phyloP scores from a whole-genome alignment of 1,140 invertebrate genomes.

The Drosophila saltans region DNA sequence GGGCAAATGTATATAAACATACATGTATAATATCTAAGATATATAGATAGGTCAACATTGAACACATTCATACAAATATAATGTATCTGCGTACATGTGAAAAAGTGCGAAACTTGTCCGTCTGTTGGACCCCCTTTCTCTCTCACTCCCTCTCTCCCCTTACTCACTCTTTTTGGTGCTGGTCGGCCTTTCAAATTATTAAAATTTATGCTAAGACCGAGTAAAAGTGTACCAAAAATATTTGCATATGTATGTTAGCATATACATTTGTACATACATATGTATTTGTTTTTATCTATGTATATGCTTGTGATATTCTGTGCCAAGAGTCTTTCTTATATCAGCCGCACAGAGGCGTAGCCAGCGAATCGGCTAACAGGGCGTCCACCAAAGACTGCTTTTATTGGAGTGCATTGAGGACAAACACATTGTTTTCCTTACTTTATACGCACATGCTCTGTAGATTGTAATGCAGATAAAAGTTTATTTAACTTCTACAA shows the following conservation, averaged over 20 bases:
- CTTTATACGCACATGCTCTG: too few species aligned
- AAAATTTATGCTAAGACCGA: constrained; percentile 55
- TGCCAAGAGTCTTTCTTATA: too few species aligned
- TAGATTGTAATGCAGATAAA: too few species aligned
- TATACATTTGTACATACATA: neutral
- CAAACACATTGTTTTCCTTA: too few species aligned
- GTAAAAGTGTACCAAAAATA: constrained; percentile 26
- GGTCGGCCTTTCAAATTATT: constrained; percentile 41
- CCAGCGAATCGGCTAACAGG: too few species aligned
- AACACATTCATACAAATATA: constrained; percentile 8
- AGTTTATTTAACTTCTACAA: too few species aligned
- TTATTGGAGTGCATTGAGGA: too few species aligned
- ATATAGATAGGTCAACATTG: neutral
- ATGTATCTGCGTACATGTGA: neutral
- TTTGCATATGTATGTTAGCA: neutral
- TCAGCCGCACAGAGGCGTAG: too few species aligned
- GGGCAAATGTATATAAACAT: neutral
- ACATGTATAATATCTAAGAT: constrained; percentile 6
- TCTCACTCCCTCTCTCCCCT: neutral
- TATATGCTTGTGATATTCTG: neutral
- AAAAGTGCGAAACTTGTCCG: constrained; percentile 7
- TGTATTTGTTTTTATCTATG: neutral
- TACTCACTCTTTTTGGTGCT: constrained; percentile 14
- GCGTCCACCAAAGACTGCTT: too few species aligned
- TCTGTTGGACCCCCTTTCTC: neutral